These are phyloP conservation scores for Pholis gunnellus DNA, from an alignment of 2,113 vertebrate species.

Conservation along the genomic window DNA sequence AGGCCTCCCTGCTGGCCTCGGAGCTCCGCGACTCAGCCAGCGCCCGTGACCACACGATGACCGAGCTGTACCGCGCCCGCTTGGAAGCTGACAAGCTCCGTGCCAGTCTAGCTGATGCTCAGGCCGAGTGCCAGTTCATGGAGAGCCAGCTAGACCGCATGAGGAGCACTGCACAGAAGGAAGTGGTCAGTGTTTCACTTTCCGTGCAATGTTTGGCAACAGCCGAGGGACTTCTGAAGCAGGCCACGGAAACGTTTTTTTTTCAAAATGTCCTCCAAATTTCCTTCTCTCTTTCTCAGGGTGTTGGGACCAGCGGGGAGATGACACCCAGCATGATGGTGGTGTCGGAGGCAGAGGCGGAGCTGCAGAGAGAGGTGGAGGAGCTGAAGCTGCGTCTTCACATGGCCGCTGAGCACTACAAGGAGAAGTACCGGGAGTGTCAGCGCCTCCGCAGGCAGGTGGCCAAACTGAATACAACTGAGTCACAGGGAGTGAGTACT, in stretches of 20 bases:
- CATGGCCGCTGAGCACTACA: constrained; percentile 99
- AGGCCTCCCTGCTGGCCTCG: constrained; percentile 90
- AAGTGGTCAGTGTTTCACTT: constrained; percentile 78
- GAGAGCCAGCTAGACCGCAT: constrained; percentile 76
- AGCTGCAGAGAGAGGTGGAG: constrained; percentile 97
- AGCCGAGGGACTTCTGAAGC: background rate
- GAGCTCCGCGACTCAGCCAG: constrained; percentile 92
- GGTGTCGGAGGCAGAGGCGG: constrained; percentile 87
- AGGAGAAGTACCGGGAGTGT: constrained; percentile 98
- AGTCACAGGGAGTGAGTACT: constrained; percentile 86
- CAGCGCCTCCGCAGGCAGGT: constrained; percentile 96
- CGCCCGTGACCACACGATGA: constrained; percentile 91
- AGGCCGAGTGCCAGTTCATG: constrained; percentile 85
- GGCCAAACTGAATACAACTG: constrained; percentile 86
- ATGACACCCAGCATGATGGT: constrained; percentile 52
- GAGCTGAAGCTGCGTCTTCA: constrained; percentile 96
- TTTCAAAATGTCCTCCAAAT: background rate
- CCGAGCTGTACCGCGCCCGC: constrained; percentile 90
- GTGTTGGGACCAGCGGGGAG: constrained; percentile 74
- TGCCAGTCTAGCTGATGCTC: constrained; percentile 84
- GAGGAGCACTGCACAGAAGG: constrained; percentile 84
- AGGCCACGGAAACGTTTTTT: background rate
- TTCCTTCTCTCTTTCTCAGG: constrained; percentile 56
- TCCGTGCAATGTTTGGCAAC: background rate
- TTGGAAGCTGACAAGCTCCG: constrained; percentile 86